phyloP scores from a whole-genome alignment of 2,888 invertebrate species.

The Acleris holmiana region DNA sequence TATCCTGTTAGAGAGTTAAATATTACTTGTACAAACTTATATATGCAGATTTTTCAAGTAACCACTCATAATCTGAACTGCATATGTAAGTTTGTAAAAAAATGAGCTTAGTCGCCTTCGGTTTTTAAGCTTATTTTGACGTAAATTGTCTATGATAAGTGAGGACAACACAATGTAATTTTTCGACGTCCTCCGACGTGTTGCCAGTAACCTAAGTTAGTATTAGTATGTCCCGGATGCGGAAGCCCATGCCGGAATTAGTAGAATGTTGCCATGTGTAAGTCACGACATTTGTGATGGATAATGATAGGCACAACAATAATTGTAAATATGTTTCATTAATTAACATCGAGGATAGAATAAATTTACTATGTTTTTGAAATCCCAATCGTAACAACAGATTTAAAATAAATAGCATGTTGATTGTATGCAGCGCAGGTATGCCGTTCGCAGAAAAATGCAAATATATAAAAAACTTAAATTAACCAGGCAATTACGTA shows the following conservation, averaged over 20 bases:
- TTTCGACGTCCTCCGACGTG: constrained; percentile 46
- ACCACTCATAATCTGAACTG: constrained; percentile 8
- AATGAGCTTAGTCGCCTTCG: constrained; percentile 44
- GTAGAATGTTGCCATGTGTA: constrained; percentile 24
- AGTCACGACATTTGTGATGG: constrained; percentile 15
- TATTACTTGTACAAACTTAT: constrained; percentile 54
- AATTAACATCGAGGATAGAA: neutral
- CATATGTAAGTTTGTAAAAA: constrained; percentile 52
- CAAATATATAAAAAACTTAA: too few relatives aligned
- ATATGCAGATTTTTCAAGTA: constrained; percentile 47
- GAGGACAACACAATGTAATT: constrained; percentile 69
- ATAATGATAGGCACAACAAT: constrained; percentile 15
- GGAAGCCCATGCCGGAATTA: constrained; percentile 63
- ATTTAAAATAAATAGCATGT: too few relatives aligned
- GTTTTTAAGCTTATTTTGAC: constrained; percentile 49
- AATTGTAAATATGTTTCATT: neutral
- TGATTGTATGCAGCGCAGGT: too few relatives aligned
- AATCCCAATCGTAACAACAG: too few relatives aligned
- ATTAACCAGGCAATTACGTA: too few relatives aligned
- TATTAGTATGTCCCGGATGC: constrained; percentile 53
- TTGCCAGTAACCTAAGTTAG: constrained; percentile 42
- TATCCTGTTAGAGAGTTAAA: constrained; percentile 75
- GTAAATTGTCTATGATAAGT: constrained; percentile 73
- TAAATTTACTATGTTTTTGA: too few relatives aligned
- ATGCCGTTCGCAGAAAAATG: too few relatives aligned